A percentile compares a stretch with the other conserved stretches of the same genome.
These are phyloP conservation scores for Myotis planiceps DNA, from an alignment of 2,797 vertebrate genomes.

Conservation along the genomic window DNA sequence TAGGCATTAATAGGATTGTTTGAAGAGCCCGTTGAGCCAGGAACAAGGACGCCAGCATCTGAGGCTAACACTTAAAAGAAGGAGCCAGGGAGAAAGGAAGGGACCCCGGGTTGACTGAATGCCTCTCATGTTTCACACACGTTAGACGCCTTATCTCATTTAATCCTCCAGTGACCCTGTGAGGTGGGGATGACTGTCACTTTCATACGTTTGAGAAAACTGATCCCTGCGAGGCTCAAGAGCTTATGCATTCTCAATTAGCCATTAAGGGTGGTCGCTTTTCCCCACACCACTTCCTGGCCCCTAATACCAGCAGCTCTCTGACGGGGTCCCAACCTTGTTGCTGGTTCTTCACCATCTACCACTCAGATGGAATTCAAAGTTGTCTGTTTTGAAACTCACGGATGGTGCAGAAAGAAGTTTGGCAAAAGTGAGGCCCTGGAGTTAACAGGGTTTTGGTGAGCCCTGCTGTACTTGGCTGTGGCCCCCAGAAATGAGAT, in stretches of 20 bases:
- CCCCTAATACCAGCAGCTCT: background rate
- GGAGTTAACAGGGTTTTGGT: background rate
- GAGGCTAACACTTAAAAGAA: slow-evolving; percentile 49
- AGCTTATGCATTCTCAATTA: background rate
- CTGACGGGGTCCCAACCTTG: background rate
- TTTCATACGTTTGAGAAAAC: background rate
- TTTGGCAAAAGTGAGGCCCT: background rate
- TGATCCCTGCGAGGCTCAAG: background rate
- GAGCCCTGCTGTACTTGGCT: background rate
- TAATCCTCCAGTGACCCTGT: background rate
- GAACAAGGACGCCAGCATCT: slow-evolving; percentile 2
- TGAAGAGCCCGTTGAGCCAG: slow-evolving; percentile 78
- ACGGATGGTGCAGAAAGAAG: background rate
- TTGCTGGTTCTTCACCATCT: background rate
- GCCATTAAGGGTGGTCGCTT: background rate
- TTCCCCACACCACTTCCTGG: background rate
- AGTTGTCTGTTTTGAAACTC: background rate
- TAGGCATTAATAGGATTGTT: slow-evolving; percentile 86
- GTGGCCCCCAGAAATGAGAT: background rate
- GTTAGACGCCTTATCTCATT: background rate
- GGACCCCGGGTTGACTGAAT: background rate
- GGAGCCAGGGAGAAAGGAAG: slow-evolving; percentile 44
- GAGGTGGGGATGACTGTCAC: background rate
- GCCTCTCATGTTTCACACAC: background rate
- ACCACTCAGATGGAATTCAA: background rate